Percentiles rank a stretch among this genome's conserved stretches.
Evolutionary conservation across 2,888 invertebrate genomes (phyloP).

Genomic region (Phyto melanocephala): DNA sequence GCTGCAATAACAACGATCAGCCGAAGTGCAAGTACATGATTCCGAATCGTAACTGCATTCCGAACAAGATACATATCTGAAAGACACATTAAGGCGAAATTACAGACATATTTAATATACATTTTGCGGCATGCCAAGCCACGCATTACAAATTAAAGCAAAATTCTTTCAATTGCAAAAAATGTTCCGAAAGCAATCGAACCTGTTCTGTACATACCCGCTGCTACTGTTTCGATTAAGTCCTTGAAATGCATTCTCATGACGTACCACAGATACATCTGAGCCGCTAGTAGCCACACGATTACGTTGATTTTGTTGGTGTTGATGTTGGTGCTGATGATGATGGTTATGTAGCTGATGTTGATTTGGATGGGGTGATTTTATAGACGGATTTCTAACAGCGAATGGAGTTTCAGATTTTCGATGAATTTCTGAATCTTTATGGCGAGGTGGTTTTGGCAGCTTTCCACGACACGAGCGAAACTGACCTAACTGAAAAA

Average conservation of each 20-base stretch:
- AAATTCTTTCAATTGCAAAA: constrained; percentile 10
- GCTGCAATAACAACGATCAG: constrained; percentile 93
- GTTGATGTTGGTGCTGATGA: constrained; percentile 56
- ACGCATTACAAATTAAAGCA: neutral
- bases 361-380: constrained; percentile 25
- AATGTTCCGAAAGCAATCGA: constrained; percentile 36
- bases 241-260: constrained; percentile 81
- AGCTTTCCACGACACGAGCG: constrained; percentile 77
- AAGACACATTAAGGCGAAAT: constrained; percentile 67
- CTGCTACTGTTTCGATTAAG: constrained; percentile 84
- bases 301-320: constrained; percentile 79
- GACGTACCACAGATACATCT: constrained; percentile 82
- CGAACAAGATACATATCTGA: constrained; percentile 89
- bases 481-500: constrained; percentile 81
- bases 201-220: constrained; percentile 76
- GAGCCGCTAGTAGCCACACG: constrained; percentile 83
- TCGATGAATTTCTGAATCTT: constrained; percentile 70
- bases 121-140: neutral
- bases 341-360: constrained; percentile 5
- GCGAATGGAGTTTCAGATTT: constrained; percentile 68
- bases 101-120: neutral
- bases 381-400: constrained; percentile 66
- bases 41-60: constrained; percentile 93
- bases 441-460: constrained; percentile 70
- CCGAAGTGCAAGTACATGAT: constrained; percentile 86